A percentile compares a stretch with the other conserved stretches of the same genome.
Conservation (phyloP, 2,113 vertebrate genomes). For the Anhinga rufa region DNA sequence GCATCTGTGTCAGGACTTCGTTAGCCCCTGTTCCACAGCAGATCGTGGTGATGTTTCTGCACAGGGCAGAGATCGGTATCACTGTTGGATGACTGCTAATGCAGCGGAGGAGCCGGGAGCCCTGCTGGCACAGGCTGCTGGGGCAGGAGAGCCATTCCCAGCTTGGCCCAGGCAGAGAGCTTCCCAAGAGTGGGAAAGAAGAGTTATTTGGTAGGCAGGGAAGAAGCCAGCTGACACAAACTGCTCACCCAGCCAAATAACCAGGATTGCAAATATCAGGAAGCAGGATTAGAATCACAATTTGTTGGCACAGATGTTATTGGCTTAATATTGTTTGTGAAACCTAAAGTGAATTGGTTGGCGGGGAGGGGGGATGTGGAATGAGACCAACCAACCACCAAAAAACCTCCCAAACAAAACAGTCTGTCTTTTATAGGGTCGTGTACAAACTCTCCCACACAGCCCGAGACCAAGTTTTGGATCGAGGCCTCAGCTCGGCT, state of each 20-base stretch:
- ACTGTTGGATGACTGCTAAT: neutral
- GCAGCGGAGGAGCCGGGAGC: neutral
- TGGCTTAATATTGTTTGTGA: slow-evolving; percentile 13
- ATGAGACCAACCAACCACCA: neutral
- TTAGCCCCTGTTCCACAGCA: neutral
- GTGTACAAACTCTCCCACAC: slow-evolving; percentile 24
- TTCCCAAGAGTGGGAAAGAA: neutral
- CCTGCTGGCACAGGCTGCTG: neutral
- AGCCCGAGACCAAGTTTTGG: neutral
- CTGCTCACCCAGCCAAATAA: neutral
- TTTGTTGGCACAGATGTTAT: neutral
- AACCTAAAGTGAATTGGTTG: neutral
- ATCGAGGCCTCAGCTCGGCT: neutral
- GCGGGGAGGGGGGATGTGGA: neutral
- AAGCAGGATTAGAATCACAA: slow-evolving; percentile 18
- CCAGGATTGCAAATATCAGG: neutral
- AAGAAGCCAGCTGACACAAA: neutral
- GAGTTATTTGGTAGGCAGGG: neutral
- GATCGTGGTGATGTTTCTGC: rapidly evolving
- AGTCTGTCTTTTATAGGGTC: neutral
- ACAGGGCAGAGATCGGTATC: neutral
- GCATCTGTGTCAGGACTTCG: rapidly evolving
- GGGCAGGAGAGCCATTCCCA: neutral
- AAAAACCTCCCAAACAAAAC: slow-evolving; percentile 12
- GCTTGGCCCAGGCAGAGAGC: neutral